Evolutionary conservation across 2,113 vertebrate genomes (phyloP).

Genomic region (Eurypyga helias): DNA sequence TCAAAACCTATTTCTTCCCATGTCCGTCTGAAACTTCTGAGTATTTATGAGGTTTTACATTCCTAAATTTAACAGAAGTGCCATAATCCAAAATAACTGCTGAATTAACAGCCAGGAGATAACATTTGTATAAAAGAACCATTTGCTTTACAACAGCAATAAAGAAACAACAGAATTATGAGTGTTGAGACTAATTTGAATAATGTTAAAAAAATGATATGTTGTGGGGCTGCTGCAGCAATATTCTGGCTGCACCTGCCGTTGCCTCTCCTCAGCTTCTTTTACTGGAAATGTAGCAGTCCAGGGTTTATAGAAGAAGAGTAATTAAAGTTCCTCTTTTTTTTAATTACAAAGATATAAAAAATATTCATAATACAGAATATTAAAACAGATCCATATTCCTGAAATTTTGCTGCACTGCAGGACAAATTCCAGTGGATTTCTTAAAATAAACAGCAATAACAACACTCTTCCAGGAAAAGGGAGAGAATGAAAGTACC

Average conservation of each 20-base stretch:
- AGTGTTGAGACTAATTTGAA: slow-evolving; percentile 77
- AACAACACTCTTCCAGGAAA: slow-evolving; percentile 15
- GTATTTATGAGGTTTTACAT: slow-evolving; percentile 75
- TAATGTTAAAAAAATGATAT: slow-evolving; percentile 73
- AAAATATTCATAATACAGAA: slow-evolving; percentile 56
- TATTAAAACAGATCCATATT: slow-evolving; percentile 49
- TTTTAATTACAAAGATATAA: slow-evolving; percentile 59
- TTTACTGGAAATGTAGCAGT: slow-evolving; percentile 55
- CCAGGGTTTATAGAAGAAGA: slow-evolving; percentile 56
- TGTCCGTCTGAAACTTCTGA: slow-evolving; percentile 70
- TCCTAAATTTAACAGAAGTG: slow-evolving; percentile 77
- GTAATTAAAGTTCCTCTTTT: slow-evolving; percentile 66
- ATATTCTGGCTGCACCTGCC: slow-evolving; percentile 61
- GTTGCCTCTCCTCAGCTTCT: slow-evolving; percentile 53
- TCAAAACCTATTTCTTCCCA: slow-evolving; percentile 71
- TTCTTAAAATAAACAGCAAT: slow-evolving; percentile 38
- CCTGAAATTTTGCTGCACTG: neutral
- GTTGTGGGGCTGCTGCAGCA: slow-evolving; percentile 14
- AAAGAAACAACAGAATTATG: slow-evolving; percentile 82
- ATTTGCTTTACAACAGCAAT: slow-evolving; percentile 82
- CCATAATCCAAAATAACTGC: slow-evolving; percentile 79
- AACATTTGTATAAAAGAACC: slow-evolving; percentile 82
- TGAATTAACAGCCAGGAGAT: slow-evolving; percentile 82
- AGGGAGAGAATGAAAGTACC: neutral
- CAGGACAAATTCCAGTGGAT: slow-evolving; percentile 13